A percentile compares a stretch with the other conserved stretches of the same genome.
Conservation (phyloP, 2,888 invertebrate species). For the Athetis lepigone region DNA sequence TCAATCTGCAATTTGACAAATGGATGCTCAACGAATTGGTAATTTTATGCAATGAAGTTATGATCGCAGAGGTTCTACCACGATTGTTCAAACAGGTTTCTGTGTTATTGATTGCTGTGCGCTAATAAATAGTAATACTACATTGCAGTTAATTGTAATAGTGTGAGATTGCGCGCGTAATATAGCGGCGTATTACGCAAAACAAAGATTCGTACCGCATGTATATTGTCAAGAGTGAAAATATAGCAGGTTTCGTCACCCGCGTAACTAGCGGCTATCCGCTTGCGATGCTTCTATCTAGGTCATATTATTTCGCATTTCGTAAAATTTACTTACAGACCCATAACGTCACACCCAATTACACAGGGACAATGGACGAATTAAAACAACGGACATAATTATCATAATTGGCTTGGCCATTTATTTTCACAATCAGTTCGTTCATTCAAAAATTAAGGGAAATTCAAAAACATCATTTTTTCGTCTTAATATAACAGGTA, state of each 20-base stretch:
- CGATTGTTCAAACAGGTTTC: conserved; percentile 32
- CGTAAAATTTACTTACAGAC: conserved; percentile 78
- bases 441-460: conserved; percentile 57
- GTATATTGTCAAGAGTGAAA: conserved; percentile 84
- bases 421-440: conserved; percentile 72
- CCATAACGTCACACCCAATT: conserved; percentile 74
- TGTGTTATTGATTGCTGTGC: conserved; percentile 38
- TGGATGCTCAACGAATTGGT: conserved; percentile 44
- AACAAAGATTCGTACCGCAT: conserved; percentile 77
- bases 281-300: conserved; percentile 82
- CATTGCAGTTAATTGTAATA: conserved; percentile 56
- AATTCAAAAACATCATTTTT: conserved; percentile 59
- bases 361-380: conserved; percentile 67
- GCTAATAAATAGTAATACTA: conserved; percentile 50
- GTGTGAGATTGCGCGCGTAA: conserved; percentile 64
- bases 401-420: conserved; percentile 64
- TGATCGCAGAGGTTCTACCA: conserved; percentile 23
- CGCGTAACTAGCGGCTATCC: conserved; percentile 73
- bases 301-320: conserved; percentile 86
- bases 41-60: conserved; percentile 54
- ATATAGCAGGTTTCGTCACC: conserved; percentile 76
- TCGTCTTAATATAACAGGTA: conserved; percentile 86
- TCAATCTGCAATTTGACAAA: conserved; percentile 57
- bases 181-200: conserved; percentile 74
- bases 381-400: conserved; percentile 71